A percentile compares a stretch with the other conserved stretches of the same genome.
phyloP scores from a whole-genome alignment of 2,797 vertebrate genomes.

The Myotis vivesi region DNA sequence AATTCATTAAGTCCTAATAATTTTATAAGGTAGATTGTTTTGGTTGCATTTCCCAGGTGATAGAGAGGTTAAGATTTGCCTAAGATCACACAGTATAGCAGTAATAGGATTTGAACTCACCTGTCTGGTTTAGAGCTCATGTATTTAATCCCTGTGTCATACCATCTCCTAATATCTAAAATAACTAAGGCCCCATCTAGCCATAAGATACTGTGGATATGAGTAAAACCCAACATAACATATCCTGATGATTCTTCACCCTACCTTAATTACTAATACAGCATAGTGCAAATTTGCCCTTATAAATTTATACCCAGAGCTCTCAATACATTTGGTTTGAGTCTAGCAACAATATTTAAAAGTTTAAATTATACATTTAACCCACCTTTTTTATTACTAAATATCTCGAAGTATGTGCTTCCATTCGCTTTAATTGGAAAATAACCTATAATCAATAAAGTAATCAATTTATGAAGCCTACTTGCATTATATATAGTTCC shows the following conservation, averaged over 20 bases:
- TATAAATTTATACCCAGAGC: neutral
- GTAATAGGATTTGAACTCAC: constrained; percentile 21
- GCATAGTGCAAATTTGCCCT: neutral
- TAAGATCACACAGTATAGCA: neutral
- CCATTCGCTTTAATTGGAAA: constrained; percentile 52
- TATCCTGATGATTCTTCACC: neutral
- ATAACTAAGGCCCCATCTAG: neutral
- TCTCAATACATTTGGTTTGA: constrained; percentile 10
- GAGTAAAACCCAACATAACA: constrained; percentile 10
- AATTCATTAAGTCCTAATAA: constrained; percentile 58
- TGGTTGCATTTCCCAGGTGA: constrained; percentile 34
- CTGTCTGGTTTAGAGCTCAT: neutral
- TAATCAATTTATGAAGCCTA: constrained; percentile 62
- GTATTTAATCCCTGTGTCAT: neutral
- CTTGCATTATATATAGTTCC: constrained; percentile 54
- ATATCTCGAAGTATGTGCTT: neutral
- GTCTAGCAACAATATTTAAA: neutral
- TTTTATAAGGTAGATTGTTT: constrained; percentile 15
- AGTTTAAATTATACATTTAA: constrained; percentile 21
- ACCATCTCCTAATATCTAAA: neutral
- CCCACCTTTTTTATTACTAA: neutral
- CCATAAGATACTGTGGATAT: neutral
- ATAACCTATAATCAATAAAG: constrained; percentile 72
- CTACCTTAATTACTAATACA: constrained; percentile 12
- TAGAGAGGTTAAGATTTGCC: constrained; percentile 24